Evolutionary conservation across 2,888 invertebrate species (phyloP).

Genomic region (Xanthostigma xanthostigma): DNA sequence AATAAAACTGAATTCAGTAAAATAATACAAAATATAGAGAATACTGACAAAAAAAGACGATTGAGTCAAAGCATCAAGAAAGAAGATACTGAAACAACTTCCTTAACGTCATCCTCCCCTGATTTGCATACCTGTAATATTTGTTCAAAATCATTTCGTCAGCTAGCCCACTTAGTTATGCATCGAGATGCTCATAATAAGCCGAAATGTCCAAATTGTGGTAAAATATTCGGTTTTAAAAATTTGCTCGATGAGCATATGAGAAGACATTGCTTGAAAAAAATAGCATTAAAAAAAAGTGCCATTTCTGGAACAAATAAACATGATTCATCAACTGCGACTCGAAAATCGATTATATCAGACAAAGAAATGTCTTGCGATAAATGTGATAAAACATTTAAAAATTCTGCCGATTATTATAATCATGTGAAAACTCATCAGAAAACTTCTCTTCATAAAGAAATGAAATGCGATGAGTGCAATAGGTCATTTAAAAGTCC

Average conservation of each 20-base stretch:
- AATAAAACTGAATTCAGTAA: constrained; percentile 2
- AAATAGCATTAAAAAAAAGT: neutral
- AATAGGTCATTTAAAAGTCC: neutral
- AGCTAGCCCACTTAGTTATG: constrained; percentile 31
- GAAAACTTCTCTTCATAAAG: neutral
- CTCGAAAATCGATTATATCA: neutral
- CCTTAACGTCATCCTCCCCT: neutral
- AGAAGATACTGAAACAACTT: neutral
- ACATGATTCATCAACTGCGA: neutral
- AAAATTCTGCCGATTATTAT: constrained; percentile 14
- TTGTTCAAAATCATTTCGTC: constrained; percentile 34
- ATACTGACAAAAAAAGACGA: neutral
- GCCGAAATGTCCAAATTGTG: constrained; percentile 19
- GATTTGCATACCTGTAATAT: constrained; percentile 27
- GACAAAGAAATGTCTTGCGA: constrained; percentile 18
- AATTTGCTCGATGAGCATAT: constrained; percentile 22
- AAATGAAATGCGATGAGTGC: neutral
- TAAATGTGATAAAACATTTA: constrained; percentile 20
- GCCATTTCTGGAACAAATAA: too few species aligned
- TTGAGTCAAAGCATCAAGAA: neutral
- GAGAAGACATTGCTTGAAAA: constrained; percentile 22
- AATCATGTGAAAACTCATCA: constrained; percentile 1
- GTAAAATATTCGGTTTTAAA: constrained; percentile 19
- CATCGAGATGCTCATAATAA: constrained; percentile 21
- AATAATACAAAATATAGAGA: neutral